Base-by-base conservation (phyloP, 2,888 invertebrate genomes). In the Cynaeus angustus region DNA sequence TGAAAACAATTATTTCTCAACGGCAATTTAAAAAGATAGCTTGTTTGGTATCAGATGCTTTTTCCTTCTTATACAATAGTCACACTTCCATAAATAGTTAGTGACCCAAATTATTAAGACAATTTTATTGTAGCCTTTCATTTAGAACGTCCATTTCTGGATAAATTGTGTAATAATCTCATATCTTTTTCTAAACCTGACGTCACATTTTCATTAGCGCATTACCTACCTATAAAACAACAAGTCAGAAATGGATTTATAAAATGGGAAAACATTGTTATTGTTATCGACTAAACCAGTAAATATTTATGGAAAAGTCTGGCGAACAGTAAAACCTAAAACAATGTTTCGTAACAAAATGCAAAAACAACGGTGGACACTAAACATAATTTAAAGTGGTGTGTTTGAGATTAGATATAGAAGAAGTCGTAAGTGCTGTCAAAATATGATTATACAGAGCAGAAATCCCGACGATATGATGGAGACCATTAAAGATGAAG, bases 371-470 rank as follows among this genome's bases (percentile, higher is more conserved):
- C 9, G 26, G 6, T 41, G 26, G n/a, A 33, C 13, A 13, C 14
- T 52, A 61, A 62, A 50, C 8, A 50, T 37, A 41, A 55, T 33
- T 7, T 14, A 38, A 37, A 37, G 38, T 55, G 33, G 55, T 69
- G 52, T 70, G 56, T 13, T 65, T 16, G 33, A 33, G 33, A 33
- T 33, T 33, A 33, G 33, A 33, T 33, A 9, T 61, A 7, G 14
- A 37, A 5, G 10, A 46, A 9, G 14, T 46, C 13, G 46, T 13
- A 13, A 33, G 8, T 38, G 16, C 21, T 48, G 33, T 55, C 53
- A 65, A 74, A 75, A 70, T 56, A 76, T 75, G 76, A 74, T 77
- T 33, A 74, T 74, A 61, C 74, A 75, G 72, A 71, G 30, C 59
- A 74, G 67, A 56, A 46, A 61, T 66, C 16, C 58, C 14, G 77